These are phyloP conservation scores for Aplodontia rufa DNA, from an alignment of 2,113 vertebrate genomes.

Conservation along the genomic window DNA sequence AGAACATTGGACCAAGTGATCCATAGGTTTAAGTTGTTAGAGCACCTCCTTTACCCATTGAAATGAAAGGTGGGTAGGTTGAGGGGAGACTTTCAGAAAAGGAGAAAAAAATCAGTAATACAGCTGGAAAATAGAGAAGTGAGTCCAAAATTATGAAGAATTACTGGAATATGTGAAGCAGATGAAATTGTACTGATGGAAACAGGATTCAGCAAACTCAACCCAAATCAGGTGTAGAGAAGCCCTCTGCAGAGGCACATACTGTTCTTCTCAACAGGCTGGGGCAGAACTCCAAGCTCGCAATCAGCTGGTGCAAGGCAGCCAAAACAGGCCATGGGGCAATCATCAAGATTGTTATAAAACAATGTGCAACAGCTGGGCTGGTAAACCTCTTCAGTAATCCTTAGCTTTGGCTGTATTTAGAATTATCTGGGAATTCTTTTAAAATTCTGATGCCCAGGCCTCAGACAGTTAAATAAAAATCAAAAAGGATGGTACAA, in stretches of 20 bases:
- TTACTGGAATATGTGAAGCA: conserved; percentile 18
- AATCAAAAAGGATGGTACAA: neutral
- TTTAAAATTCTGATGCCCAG: neutral
- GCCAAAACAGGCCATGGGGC: conserved; percentile 47
- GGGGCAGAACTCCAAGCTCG: conserved; percentile 62
- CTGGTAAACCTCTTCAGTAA: neutral
- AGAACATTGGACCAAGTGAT: neutral
- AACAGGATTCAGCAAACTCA: conserved; percentile 46
- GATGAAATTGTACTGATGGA: conserved; percentile 28
- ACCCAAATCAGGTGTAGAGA: conserved; percentile 60
- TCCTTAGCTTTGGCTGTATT: neutral
- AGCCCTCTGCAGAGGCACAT: conserved; percentile 54
- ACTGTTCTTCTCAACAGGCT: conserved; percentile 9
- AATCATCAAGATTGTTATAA: conserved; percentile 17
- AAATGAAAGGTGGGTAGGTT: neutral
- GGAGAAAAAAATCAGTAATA: neutral
- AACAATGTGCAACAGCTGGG: neutral
- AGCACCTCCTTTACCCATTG: neutral
- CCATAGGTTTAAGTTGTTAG: neutral
- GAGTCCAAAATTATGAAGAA: neutral
- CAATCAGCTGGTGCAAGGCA: conserved; percentile 14
- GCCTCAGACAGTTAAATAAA: conserved; percentile 22
- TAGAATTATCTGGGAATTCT: conserved; percentile 9
- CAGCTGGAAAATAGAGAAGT: conserved; percentile 1
- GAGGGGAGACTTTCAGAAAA: neutral